phyloP scores from a whole-genome alignment of 2,888 invertebrate species.

The Pristionchus fissidentatus region DNA sequence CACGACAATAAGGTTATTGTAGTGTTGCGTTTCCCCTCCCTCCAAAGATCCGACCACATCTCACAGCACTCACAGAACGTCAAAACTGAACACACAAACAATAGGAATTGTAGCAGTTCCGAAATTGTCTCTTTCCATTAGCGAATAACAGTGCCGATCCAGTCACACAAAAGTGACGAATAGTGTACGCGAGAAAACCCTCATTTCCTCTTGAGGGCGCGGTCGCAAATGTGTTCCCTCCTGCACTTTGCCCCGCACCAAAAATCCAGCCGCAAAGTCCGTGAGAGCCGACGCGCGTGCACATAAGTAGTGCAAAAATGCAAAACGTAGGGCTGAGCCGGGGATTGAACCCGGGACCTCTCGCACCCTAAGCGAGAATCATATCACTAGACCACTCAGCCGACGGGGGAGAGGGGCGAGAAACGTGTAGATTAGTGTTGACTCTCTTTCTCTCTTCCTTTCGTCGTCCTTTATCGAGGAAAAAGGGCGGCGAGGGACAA shows the following conservation, averaged over 20 bases:
- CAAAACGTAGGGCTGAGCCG: conserved; percentile 59
- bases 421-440: neutral
- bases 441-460: neutral
- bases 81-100: too few relatives aligned
- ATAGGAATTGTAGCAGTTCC: too few relatives aligned
- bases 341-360: conserved; percentile 74
- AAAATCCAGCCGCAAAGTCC: neutral
- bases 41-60: too few relatives aligned
- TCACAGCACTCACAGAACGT: too few relatives aligned
- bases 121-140: neutral
- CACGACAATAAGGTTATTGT: too few relatives aligned
- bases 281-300: neutral
- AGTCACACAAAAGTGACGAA: neutral
- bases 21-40: too few relatives aligned
- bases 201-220: neutral
- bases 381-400: conserved; percentile 75
- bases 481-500: neutral
- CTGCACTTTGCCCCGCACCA: conserved; percentile 2
- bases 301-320: neutral
- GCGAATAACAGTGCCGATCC: neutral
- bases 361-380: conserved; percentile 76
- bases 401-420: neutral
- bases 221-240: too few relatives aligned
- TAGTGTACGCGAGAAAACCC: neutral
- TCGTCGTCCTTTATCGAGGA: neutral